A percentile compares a stretch with the other conserved stretches of the same genome.
Evolutionary conservation across 2,113 vertebrate genomes (phyloP).

Genomic region (Mellivora capensis): DNA sequence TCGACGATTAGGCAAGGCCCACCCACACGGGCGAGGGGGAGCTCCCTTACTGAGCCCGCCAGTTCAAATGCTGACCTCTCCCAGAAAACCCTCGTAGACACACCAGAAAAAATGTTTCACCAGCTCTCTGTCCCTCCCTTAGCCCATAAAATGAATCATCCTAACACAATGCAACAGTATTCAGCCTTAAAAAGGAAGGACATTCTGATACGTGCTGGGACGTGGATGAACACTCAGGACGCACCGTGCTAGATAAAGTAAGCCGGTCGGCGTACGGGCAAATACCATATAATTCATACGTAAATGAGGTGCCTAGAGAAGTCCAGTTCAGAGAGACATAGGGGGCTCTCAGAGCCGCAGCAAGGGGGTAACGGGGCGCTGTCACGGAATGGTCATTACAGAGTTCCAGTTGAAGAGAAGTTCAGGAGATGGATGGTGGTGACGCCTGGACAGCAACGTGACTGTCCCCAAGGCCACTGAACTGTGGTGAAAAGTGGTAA

Average conservation of each 20-base stretch:
- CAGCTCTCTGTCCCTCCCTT: background rate
- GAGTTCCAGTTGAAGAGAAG: background rate
- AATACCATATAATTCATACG: background rate
- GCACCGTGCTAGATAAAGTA: background rate
- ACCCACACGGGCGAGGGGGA: rapidly evolving
- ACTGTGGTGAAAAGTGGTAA: background rate
- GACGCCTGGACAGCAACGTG: rapidly evolving
- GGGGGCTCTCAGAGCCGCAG: too few species aligned
- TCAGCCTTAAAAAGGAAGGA: background rate
- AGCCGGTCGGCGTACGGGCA: background rate
- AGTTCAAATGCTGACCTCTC: rapidly evolving
- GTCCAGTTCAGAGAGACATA: background rate
- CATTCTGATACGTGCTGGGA: too few species aligned
- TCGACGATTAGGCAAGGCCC: rapidly evolving
- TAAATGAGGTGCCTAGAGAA: background rate
- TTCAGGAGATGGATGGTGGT: background rate
- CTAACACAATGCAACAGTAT: background rate
- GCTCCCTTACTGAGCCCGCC: too few species aligned
- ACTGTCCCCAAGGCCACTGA: background rate
- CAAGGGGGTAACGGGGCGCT: background rate
- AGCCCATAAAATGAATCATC: background rate
- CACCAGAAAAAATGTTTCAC: background rate
- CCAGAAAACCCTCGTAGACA: background rate
- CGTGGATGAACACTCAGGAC: background rate
- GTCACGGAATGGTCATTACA: background rate